Evolutionary conservation across 2,888 invertebrate species (phyloP).

Genomic region (Tipula vernalis): DNA sequence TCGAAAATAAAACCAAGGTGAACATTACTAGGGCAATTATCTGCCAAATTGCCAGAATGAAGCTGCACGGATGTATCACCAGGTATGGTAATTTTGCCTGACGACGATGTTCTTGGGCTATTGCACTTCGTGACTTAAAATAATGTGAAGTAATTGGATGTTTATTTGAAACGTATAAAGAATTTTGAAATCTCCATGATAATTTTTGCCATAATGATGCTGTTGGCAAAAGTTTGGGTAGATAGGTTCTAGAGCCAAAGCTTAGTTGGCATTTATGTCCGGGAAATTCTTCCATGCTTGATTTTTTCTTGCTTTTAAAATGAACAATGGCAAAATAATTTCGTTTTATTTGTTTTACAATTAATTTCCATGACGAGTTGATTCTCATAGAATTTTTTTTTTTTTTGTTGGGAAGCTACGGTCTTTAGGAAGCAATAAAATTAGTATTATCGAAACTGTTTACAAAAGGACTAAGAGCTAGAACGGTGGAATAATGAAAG

Average conservation of each 20-base stretch:
- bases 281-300: neutral
- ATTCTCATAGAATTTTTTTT: no score
- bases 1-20: neutral
- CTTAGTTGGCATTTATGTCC: neutral
- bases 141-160: constrained; percentile 12
- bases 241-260: neutral
- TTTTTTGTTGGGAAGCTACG: no score
- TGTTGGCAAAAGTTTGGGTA: constrained; percentile 13
- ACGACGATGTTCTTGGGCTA: constrained; percentile 8
- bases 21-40: constrained; percentile 5
- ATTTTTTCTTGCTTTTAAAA: no score
- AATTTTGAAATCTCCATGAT: neutral
- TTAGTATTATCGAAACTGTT: no score
- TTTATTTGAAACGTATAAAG: neutral
- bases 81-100: constrained; percentile 5
- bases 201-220: neutral
- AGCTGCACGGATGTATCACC: constrained; percentile 13
- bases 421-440: no score
- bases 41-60: constrained; percentile 11
- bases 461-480: no score
- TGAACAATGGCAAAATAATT: no score
- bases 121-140: constrained; percentile 10
- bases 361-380: no score
- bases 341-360: no score
- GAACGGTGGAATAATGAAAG: no score